Percentiles rank a stretch among this genome's conserved stretches.
phyloP scores from a whole-genome alignment of 2,113 vertebrate species.

The Onychostruthus taczanowskii region DNA sequence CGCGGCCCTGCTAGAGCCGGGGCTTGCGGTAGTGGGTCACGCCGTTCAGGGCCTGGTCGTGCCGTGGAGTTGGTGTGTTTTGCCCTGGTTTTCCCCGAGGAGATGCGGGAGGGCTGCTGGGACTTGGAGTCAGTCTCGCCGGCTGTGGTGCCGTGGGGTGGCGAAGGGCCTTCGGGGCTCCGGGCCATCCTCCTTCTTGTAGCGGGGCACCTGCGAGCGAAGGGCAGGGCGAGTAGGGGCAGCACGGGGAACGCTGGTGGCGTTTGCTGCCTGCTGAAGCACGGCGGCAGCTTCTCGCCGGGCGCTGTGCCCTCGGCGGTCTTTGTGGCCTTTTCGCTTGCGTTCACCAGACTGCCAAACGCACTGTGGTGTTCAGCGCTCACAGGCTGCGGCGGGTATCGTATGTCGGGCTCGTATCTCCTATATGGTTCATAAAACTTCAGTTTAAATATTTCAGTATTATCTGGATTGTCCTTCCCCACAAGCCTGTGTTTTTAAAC shows the following conservation, averaged over 20 bases:
- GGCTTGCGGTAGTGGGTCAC: not conserved
- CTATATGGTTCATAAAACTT: not conserved
- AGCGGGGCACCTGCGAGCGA: not conserved
- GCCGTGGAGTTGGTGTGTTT: not conserved
- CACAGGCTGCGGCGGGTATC: not conserved
- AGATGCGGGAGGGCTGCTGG: rapidly evolving
- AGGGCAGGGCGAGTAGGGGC: not conserved
- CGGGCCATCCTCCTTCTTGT: rapidly evolving
- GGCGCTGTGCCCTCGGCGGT: too few relatives aligned
- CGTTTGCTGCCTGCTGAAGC: not conserved
- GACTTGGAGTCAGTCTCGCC: rapidly evolving
- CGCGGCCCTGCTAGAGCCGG: not conserved
- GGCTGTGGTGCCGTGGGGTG: not conserved
- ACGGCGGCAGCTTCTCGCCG: not conserved
- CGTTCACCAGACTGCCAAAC: rapidly evolving
- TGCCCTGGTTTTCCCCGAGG: rapidly evolving
- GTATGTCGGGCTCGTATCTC: rapidly evolving
- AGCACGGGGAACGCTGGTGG: not conserved
- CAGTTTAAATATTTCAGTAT: not conserved
- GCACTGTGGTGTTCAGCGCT: rapidly evolving
- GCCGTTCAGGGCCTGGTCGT: not conserved
- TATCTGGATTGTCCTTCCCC: not conserved
- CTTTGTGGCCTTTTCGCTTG: not conserved
- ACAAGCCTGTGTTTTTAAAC: not conserved
- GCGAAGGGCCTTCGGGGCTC: too few relatives aligned